Conservation (phyloP, 2,888 invertebrate genomes). For the Lampropteryx suffumata region DNA sequence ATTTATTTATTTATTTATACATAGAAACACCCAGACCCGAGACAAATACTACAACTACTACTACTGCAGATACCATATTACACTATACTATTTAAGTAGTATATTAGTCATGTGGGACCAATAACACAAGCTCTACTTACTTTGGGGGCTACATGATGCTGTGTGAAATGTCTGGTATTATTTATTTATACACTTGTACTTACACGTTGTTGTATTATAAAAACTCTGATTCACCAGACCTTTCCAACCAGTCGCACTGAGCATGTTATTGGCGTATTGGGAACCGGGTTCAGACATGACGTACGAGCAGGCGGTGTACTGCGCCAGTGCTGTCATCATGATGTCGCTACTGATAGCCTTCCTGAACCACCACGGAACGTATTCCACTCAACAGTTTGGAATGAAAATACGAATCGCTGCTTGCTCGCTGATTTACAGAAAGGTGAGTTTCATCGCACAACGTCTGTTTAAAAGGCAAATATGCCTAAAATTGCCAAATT, state of each 20-base stretch:
- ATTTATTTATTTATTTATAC: no score
- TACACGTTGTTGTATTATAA: constrained; percentile 12
- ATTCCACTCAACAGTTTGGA: constrained; percentile 88
- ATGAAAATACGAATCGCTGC: constrained; percentile 92
- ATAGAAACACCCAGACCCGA: no score
- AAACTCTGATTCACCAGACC: constrained; percentile 69
- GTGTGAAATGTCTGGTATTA: no score
- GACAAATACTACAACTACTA: no score
- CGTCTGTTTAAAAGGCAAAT: no score
- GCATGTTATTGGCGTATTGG: constrained; percentile 86
- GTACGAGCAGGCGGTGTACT: constrained; percentile 84
- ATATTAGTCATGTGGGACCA: no score
- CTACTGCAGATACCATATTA: no score
- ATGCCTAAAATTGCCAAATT: no score
- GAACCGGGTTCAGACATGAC: constrained; percentile 74
- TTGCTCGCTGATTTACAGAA: constrained; percentile 92
- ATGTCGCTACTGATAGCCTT: constrained; percentile 82
- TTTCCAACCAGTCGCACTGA: constrained; percentile 86
- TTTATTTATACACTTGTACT: not conserved
- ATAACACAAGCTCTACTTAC: no score
- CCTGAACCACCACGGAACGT: constrained; percentile 85
- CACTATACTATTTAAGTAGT: no score
- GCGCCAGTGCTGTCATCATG: constrained; percentile 82
- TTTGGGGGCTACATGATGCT: no score
- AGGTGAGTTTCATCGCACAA: constrained; percentile 79